Evolutionary conservation across 2,888 invertebrate species (phyloP), one percentile per base, ranked within the genome.

Genomic region (Sacculina carcini): DNA sequence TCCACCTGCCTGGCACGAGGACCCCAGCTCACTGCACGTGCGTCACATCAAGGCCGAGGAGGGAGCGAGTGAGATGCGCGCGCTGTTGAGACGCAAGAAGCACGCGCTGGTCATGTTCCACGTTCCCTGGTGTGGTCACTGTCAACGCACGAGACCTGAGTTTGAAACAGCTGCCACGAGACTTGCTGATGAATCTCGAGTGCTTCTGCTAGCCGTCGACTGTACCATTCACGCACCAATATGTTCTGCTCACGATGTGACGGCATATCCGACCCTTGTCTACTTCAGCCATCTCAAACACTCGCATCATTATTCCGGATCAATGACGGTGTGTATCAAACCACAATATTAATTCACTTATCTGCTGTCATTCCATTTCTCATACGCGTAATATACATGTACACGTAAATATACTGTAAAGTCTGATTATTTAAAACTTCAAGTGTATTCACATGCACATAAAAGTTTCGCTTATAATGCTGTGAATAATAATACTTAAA

Each of bases 61-160:
- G 32, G 32, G 32, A n/a, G 32, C 32, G 5, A n/a, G 14, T 9
- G 5, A n/a, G 32, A 3, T n/a, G 5, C 5, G 32, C 32, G 14
- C 5, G 10, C 5, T 12, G n/a, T 69, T 87, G 39, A 80, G 81
- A 63, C 82, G 82, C 64, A 78, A 84, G 66, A 85, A 84, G 60
- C 84, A 87, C 66, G 80, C 78, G 2, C 62, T 89, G 48, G 77
- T 86, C 53, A 85, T 87, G 78, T 89, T 87, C 66, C 87, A 87
- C 65, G 86, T 87, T 0, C 87, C 87, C 12, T 89, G 86, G 86
- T 87, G 87, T 64, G 85, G 85, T 1, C 85, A 86, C 64, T 87
- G 86, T 63, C 86, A 86, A 63, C 76, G 74, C 59, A 76, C 83
- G 0, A 87, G 87, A 65, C 85, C 86, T 1, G 83, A 80, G 62